Evolutionary conservation across 2,113 vertebrate species (phyloP).

Genomic region (Patagioenas fasciata): DNA sequence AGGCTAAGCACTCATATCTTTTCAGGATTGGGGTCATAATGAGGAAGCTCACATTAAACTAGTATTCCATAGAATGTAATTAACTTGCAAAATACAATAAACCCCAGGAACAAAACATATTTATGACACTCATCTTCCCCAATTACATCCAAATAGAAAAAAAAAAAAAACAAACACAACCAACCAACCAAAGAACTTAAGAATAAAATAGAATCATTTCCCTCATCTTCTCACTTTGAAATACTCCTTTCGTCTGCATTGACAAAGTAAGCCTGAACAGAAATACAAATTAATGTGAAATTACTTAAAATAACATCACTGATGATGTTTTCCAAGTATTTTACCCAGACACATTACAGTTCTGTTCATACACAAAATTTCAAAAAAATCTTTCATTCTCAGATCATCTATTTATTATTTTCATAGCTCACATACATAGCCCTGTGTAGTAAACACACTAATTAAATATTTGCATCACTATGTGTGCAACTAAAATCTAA

Average conservation of each 20-base stretch:
- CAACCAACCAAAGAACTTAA: neutral
- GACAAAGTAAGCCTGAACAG: neutral
- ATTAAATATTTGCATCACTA: neutral
- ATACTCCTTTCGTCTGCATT: neutral
- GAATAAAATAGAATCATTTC: neutral
- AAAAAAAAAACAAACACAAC: neutral
- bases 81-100: neutral
- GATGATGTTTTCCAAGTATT: neutral
- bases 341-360: neutral
- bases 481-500: neutral
- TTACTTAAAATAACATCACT: neutral
- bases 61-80: neutral
- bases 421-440: neutral
- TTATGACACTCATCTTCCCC: neutral
- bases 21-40: neutral
- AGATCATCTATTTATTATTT: neutral
- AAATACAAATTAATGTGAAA: constrained; percentile 9
- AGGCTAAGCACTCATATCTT: neutral
- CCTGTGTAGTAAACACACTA: neutral
- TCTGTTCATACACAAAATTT: neutral
- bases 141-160: neutral
- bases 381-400: neutral
- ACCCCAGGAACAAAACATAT: neutral
- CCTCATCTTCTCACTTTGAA: neutral
- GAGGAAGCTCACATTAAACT: neutral